Conservation (phyloP, 2,888 invertebrate species). For the Nysson spinosus region DNA sequence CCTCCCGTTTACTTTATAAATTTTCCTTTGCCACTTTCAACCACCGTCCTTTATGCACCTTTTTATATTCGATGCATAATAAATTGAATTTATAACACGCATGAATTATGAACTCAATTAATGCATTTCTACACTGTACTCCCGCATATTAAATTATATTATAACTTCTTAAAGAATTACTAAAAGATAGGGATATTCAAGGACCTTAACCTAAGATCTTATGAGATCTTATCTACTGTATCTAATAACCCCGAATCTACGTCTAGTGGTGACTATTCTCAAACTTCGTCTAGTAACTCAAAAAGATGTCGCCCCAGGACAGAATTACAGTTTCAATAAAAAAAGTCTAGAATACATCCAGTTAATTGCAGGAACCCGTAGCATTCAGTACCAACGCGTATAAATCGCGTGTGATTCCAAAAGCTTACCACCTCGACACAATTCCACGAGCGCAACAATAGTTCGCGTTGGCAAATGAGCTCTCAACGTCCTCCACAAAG, state of each 20-base stretch:
- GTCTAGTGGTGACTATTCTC: too few species aligned
- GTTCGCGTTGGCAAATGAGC: conserved; percentile 55
- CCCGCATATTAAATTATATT: too few species aligned
- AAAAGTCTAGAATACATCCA: neutral
- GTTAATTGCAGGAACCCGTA: conserved; percentile 13
- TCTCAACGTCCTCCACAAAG: conserved; percentile 42
- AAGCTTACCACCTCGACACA: neutral
- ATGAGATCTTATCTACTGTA: too few species aligned
- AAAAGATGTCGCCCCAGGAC: too few species aligned
- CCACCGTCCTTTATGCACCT: neutral
- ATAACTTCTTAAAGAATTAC: too few species aligned
- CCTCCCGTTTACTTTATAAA: conserved; percentile 16
- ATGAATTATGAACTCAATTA: too few species aligned
- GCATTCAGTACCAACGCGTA: conserved; percentile 22
- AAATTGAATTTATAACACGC: neutral
- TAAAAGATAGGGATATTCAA: too few species aligned
- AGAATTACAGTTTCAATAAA: neutral
- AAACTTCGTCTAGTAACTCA: too few species aligned
- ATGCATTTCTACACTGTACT: too few species aligned
- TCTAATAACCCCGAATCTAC: too few species aligned
- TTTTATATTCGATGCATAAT: neutral
- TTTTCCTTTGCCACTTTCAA: neutral
- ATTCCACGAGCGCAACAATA: conserved; percentile 18
- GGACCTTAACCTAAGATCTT: too few species aligned
- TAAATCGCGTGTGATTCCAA: conserved; percentile 22